Evolutionary conservation across 2,113 vertebrate species (phyloP), one percentile per base, ranked within the genome.

Genomic region (Odobenus rosmarus): DNA sequence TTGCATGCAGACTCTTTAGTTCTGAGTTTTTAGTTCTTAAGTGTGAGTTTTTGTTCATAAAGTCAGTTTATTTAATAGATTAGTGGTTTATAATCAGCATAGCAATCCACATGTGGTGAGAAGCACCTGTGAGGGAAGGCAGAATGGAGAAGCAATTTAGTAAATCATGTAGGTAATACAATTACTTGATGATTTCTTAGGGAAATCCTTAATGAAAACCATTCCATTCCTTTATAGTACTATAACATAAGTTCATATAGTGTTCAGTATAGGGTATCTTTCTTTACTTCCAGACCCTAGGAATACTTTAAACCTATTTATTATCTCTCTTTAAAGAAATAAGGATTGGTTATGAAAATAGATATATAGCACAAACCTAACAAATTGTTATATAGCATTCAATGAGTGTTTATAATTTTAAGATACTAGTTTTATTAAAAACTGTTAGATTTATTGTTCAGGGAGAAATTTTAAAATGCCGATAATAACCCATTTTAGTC

Each of bases 401-500:
- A 93, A 42, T 36, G 19, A 39, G 15, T 90, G 28, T 86, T 97
- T 83, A 80, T 57, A 81, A 74, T 83, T 95, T 94, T 69, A 77
- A 97, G 72, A 72, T 81, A 33, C 77, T 74, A 93, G 7, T 46
- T 94, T 96, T 84, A 95, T 88, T 69, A 69, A 69, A 88, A 96
- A 97, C 88, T 55, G 24, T 24, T 84, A 49, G n/a, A 88, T 93
- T 92, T 46, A 90, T 76, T 97, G 11, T 92, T 96, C 36, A 86
- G 80, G n/a, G 90, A 91, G 84, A 91, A 90, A 36, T 46, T 51
- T 82, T 90, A 16, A 31, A 81, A 92, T 86, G 62, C 53, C 13
- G 55, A 3, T 82, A 92, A 85, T 92, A 97, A 89, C 13, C 49
- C 69, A 94, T 90, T 97, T 89, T 96, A 96, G 55, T 92, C 36